phyloP scores from a whole-genome alignment of 2,113 vertebrate genomes.

The Stomatorhinus ivindoensis region DNA sequence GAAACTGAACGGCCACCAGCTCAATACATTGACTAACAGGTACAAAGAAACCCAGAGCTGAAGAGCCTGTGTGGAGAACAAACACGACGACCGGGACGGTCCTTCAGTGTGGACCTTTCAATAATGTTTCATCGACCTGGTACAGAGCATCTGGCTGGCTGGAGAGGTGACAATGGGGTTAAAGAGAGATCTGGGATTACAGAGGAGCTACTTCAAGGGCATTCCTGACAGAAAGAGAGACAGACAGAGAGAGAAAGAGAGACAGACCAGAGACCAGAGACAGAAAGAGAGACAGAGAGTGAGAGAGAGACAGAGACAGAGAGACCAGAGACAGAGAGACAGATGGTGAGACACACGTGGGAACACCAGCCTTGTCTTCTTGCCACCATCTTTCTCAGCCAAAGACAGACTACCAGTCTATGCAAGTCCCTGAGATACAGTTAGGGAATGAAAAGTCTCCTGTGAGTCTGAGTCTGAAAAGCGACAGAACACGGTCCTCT shows the following conservation, averaged over 20 bases:
- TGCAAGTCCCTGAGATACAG: background rate
- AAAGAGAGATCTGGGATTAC: constrained; percentile 1
- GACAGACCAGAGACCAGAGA: too few species aligned
- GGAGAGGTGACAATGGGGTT: background rate
- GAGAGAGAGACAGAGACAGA: background rate
- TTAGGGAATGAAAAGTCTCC: background rate
- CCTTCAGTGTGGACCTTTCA: background rate
- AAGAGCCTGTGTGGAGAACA: background rate
- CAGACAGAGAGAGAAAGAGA: background rate
- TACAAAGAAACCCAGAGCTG: background rate
- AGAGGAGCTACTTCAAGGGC: background rate
- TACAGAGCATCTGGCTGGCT: background rate
- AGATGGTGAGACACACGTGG: background rate
- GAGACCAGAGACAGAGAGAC: background rate
- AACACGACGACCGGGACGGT: background rate
- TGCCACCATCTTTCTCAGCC: background rate
- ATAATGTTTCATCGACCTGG: background rate
- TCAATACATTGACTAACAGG: background rate
- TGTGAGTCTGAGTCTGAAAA: background rate
- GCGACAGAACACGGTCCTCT: background rate
- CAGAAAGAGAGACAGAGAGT: background rate
- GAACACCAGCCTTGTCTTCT: background rate
- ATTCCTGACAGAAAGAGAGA: background rate
- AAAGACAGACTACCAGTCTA: background rate
- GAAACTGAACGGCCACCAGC: background rate